Percentiles rank a stretch among this genome's conserved stretches.
These are phyloP conservation scores for Aurelia aurita DNA, from an alignment of 30 jellyfish, hydroid and myxozoan genomes.

Conservation along the genomic window DNA sequence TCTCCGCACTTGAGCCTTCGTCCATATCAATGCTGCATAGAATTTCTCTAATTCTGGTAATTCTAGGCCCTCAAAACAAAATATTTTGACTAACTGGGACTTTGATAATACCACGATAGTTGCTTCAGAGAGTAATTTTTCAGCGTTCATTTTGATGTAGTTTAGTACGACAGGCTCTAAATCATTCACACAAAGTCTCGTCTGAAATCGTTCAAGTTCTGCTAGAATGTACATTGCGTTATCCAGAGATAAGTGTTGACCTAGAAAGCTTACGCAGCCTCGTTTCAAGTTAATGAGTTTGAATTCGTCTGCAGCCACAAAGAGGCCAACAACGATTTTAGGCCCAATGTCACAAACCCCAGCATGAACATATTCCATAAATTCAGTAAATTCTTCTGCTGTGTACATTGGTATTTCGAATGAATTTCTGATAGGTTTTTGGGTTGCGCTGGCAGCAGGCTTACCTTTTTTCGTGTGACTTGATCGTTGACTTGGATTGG, in stretches of 20 bases:
- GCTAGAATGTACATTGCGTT: slow-evolving; percentile 52
- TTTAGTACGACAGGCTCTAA: slow-evolving; percentile 14
- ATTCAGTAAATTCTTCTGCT: slow-evolving; percentile 17
- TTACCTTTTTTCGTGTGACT: slow-evolving; percentile 1
- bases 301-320: slow-evolving; percentile 70
- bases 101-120: slow-evolving; percentile 51
- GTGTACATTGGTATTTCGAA: slow-evolving; percentile 30
- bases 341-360: slow-evolving; percentile 71
- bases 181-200: slow-evolving; percentile 35
- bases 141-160: slow-evolving; percentile 41
- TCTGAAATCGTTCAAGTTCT: slow-evolving; percentile 50
- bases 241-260: slow-evolving; percentile 28
- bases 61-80: slow-evolving; percentile 28
- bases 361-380: slow-evolving; percentile 65
- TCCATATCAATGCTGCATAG: slow-evolving; percentile 70
- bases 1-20: slow-evolving; percentile 53
- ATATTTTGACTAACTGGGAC: slow-evolving; percentile 25
- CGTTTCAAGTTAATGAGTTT: slow-evolving; percentile 37
- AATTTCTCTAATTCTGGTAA: slow-evolving; percentile 51
- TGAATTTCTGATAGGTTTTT: not conserved
- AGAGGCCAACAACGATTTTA: slow-evolving; percentile 51
- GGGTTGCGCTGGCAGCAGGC: slow-evolving; percentile 8
- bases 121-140: slow-evolving; percentile 34
- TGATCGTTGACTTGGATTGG: not conserved
- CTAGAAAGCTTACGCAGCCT: slow-evolving; percentile 50